Base-by-base conservation (phyloP, 2,797 vertebrate genomes). In the Podarcis lilfordi region DNA sequence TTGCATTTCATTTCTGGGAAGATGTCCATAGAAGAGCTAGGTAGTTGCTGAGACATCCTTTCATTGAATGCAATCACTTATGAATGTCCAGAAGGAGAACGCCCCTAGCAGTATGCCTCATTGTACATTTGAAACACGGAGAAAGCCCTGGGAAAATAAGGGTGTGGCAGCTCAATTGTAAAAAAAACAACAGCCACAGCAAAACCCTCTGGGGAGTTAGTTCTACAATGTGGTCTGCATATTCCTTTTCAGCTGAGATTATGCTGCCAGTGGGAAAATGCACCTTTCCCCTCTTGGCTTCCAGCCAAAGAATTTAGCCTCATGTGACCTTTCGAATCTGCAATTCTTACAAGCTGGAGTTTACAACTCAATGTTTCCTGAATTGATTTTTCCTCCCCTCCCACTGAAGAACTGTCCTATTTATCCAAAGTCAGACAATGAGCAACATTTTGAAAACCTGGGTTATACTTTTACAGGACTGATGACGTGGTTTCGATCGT, bases 281-380 rank as follows among this genome's bases (percentile, higher is more conserved):
- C 11, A 94, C 55, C 35, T 84, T 89, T 92, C 89, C 87, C 85
- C 75, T 84, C 37, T 25, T 89, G 93, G 92, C 89, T 0, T 0
- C 5, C 0, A 0, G 76, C 91, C 95, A 95, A 84, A 80, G 85
- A 32, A 85, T 89, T 92, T 92, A 95, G 94, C 94, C 94, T 93
- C 89, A 91, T 75, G 81, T 84, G 88, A 93, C 92, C 88, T 91
- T 86, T 85, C 88, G 91, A 89, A 86, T 91, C 77, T 86, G 90
- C 81, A 86, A 91, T 88, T 92, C 86, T 90, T 93, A 95, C 92
- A 95, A 95, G 86, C 76, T 61, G 86, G 50, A 91, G 87, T 76
- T 94, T 93, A 95, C 92, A 94, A 1, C n/a, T 89, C 88, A 84
- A 68, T 25, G n/a, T 86, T 95, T 95, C 94, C 94, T 88, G 90